Base-by-base conservation (phyloP, 2,888 invertebrate genomes). In the Synanthedon andrenaeformis region DNA sequence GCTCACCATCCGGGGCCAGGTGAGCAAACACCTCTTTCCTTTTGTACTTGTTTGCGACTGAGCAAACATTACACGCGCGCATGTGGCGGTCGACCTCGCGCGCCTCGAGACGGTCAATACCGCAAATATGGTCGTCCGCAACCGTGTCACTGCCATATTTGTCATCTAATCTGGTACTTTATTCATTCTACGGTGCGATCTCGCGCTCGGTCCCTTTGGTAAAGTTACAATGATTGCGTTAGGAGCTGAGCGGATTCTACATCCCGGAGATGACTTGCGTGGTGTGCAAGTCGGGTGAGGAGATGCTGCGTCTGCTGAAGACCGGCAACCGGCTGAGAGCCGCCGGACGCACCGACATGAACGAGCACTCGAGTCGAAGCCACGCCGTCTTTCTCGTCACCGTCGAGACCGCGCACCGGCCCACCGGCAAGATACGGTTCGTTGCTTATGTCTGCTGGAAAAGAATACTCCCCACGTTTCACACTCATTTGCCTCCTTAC, bases 361-460 rank as follows among this genome's bases (percentile, higher is more conserved):
- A 99, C 87, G 97, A 97, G 79, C 98, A 98, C 82, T 98, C 97
- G 67, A 98, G 98, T 45, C 89, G 99, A 59, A 97, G 97, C 51
- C 99, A 99, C 88, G 99, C 99, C 54, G 98, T 99, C 62, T 99
- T 99, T 82, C 94, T 98, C 77, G 96, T 99, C 65, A 97, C 97
- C 53, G 94, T 99, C 51, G 99, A 99, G 89, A 97, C 98, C 48
- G 84, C 85, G 58, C 87, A 88, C 64, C 70, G 78, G 42, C 64
- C 71, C 62, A 85, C 77, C 60, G 78, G 84, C 66, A 63, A 84
- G 57, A 88, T 88, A 60, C 82, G 88, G 88, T 88, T 5, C 19
- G 19, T 8, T 3, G 12, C 45, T n/a, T 10, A 17, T 6, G 49
- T 14, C 49, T n/a, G n/a, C n/a, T n/a, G n/a, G n/a, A n/a, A n/a